Evolutionary conservation across 2,113 vertebrate genomes (phyloP), one percentile per base, ranked within the genome.

Genomic region (Sapajus apella): DNA sequence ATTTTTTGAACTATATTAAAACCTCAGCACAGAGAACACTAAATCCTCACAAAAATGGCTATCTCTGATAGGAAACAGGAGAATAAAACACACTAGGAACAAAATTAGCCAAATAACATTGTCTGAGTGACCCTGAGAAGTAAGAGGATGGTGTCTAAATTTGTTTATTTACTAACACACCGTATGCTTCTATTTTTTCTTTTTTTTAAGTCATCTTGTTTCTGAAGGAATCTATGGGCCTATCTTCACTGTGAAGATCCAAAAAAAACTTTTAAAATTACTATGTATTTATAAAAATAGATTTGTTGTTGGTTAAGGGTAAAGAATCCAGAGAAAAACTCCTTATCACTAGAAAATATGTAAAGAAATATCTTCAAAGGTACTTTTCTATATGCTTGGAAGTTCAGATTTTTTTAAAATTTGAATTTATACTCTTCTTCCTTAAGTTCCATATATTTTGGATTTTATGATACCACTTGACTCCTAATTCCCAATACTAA

Each of bases 1-100:
- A 94, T 77, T 98, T 98, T 97, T 93, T 95, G 85, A 98, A 83
- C 37, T 87, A 23, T 50, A 84, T 97, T 90, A 94, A 95, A 98
- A 98, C 10, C n/a, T 94, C 92, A 87, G 81, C 50, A 87, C 32
- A 98, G 96, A 89, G 43, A 91, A 97, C 73, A 93, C 61, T 35
- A 23, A 92, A 96, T 90, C 17, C 47, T 95, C 70, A 97, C 32
- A 94, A 97, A 97, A 96, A 6, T 97, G 43, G 96, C 27, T 92
- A 13, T 87, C 7, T 81, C 23, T 47, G 75, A 79, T 55, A 55
- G 20, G 17, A 40, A 93, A 82, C 56, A 82, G n/a, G n/a, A 73
- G 32, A 23, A 0, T n/a, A 8, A 17, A 61, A 85, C 61, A 61
- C 85, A 50, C 35, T 64, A 92, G 96, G 35, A 87, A 97, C 27